Evolutionary conservation across 2,888 invertebrate genomes (phyloP).

Genomic region (Orchesellides sinensis): DNA sequence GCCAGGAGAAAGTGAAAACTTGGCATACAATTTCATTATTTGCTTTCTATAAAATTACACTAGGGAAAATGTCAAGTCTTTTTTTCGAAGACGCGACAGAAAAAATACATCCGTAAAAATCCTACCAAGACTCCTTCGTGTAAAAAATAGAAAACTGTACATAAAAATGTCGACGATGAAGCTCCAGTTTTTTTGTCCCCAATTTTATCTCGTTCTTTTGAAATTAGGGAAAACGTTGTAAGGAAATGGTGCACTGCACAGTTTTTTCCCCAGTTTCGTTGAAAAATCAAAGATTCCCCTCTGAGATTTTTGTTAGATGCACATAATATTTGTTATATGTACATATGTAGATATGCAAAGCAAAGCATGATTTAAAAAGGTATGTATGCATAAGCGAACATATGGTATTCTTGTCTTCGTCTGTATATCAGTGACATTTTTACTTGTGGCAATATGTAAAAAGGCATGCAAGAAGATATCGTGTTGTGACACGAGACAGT

Average conservation of each 20-base stretch:
- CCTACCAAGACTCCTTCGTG: not conserved
- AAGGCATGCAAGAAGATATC: slow-evolving; percentile 19
- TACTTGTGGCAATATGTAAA: slow-evolving; percentile 46
- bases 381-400: slow-evolving; percentile 27
- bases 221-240: not conserved
- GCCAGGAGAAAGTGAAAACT: not conserved
- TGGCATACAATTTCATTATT: slow-evolving; percentile 1
- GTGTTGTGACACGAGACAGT: slow-evolving; percentile 40
- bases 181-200: not conserved
- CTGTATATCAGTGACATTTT: slow-evolving; percentile 57
- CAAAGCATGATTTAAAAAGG: slow-evolving; percentile 30
- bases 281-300: slow-evolving; percentile 24
- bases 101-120: not conserved
- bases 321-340: not conserved
- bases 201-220: slow-evolving; percentile 13
- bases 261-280: slow-evolving; percentile 21
- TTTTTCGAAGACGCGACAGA: not conserved
- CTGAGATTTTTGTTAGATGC: slow-evolving; percentile 2
- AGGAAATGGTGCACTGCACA: not conserved
- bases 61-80: not conserved
- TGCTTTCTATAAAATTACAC: not conserved
- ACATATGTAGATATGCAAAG: not conserved
- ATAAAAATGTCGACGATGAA: not conserved
- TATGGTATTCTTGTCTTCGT: slow-evolving; percentile 46
- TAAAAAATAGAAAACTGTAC: not conserved